phyloP scores from a whole-genome alignment of 2,888 invertebrate genomes.

The Latrodectus hesperus region DNA sequence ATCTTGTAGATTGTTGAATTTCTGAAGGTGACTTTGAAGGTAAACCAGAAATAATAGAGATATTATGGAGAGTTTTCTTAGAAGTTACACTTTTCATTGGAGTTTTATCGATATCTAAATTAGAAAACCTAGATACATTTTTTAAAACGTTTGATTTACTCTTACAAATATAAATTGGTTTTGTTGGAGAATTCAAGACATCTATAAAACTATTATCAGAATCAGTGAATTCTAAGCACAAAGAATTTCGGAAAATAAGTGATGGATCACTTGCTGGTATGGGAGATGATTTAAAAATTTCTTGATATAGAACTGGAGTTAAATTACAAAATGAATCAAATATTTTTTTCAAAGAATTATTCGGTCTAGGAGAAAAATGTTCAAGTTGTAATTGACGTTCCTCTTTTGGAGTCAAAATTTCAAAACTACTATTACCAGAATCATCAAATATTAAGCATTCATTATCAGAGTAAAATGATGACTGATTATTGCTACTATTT shows the following conservation, averaged over 20 bases:
- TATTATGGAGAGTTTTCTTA: not conserved
- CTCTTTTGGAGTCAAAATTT: not conserved
- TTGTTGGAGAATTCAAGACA: not conserved
- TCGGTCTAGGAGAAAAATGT: not conserved
- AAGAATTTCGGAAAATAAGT: too few species aligned
- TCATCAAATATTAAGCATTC: not conserved
- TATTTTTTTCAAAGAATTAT: not conserved
- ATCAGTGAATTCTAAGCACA: conserved; percentile 12
- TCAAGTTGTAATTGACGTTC: not conserved
- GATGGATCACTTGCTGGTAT: too few species aligned
- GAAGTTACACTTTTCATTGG: not conserved
- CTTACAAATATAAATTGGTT: not conserved
- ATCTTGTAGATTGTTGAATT: not conserved
- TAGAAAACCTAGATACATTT: not conserved
- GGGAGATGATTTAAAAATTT: not conserved
- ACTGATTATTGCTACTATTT: not conserved
- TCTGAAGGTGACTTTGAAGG: not conserved
- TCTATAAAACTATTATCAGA: conserved; percentile 20
- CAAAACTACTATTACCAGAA: not conserved
- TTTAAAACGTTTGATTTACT: not conserved
- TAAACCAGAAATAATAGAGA: not conserved
- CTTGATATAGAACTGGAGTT: not conserved
- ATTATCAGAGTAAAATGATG: not conserved
- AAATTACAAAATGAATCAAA: too few species aligned
- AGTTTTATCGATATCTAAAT: not conserved